Evolutionary conservation across 2,888 invertebrate genomes (phyloP), one percentile per base, ranked within the genome.

Genomic region (Chouioia cunea): DNA sequence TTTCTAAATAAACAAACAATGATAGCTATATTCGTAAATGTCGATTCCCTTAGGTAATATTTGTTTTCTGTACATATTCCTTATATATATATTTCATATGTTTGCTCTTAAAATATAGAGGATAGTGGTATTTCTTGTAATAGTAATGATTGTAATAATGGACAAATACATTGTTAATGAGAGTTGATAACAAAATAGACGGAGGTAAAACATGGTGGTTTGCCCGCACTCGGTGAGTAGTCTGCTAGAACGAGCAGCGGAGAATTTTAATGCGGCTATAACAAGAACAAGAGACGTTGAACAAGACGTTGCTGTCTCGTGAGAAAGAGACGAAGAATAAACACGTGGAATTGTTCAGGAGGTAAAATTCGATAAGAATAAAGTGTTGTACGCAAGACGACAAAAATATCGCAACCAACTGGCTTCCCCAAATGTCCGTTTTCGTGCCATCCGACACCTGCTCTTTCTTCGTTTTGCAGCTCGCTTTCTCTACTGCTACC

Each of bases 1-100:
- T 43, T 27, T 27, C 50, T 71, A 67, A 64, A 57, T 64, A 43
- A 66, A 46, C 46, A 65, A 65, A 79, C 81, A 81, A 78, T 77
- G 79, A 79, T 48, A 52, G 78, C 81, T 80, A 79, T 78, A 75
- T 71, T 77, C 65, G 77, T 80, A 78, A 78, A 79, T 77, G 77
- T 78, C 72, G 73, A 79, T 78, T 75, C 77, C 76, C 77, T 77
- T 76, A 78, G 78, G 78, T 81, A 82, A 81, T 83, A 84, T 81
- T 77, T 81, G n/a, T 60, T 71, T 78, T 79, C 83, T 85, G 85
- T 85, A 85, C 85, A 85, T 83, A 82, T 83, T 79, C 79, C 81
- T 84, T 69, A 57, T 47, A 60, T 71, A 68, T 59, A 60, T 68
- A 22, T 52, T 64, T 56, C 46, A 60, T 81, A 83, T 77, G 79